Percentiles rank a stretch among this genome's conserved stretches.
Conservation (phyloP, 2,113 vertebrate species). For the Struthio camelus region DNA sequence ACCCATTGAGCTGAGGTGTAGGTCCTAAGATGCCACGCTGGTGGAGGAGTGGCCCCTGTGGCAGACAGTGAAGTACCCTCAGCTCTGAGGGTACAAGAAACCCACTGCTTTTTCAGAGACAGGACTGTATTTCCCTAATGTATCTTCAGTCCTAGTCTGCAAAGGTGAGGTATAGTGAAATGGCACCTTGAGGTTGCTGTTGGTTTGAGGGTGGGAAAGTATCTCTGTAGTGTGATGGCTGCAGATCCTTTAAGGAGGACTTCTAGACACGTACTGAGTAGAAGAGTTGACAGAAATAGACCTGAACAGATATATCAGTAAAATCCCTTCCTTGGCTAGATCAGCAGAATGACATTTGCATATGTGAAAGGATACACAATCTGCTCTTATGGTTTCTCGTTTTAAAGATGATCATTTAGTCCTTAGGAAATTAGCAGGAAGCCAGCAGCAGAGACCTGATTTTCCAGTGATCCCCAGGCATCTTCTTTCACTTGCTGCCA, state of each 20-base stretch:
- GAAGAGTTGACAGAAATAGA: background rate
- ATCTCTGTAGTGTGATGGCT: background rate
- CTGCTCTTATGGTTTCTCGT: constrained; percentile 36
- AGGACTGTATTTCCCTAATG: background rate
- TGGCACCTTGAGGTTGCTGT: background rate
- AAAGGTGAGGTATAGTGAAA: background rate
- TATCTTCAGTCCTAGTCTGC: background rate
- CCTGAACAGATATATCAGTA: background rate
- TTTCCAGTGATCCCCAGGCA: constrained; percentile 53
- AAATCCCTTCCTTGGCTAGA: background rate
- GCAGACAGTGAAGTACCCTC: background rate
- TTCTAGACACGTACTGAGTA: background rate
- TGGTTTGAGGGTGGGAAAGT: background rate
- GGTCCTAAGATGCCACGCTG: background rate
- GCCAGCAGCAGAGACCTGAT: constrained; percentile 16
- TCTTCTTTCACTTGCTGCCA: constrained; percentile 55
- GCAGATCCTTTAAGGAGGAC: background rate
- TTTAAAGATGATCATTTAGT: constrained; percentile 37
- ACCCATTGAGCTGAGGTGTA: accelerated
- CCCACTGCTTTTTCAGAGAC: background rate
- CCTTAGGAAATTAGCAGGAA: constrained; percentile 64
- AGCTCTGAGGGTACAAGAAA: background rate
- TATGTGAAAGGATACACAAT: constrained; percentile 31
- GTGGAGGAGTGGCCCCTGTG: background rate
- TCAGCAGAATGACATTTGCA: constrained; percentile 25